Base-by-base conservation (phyloP, 2,113 vertebrate genomes). In the Recurvirostra avosetta region DNA sequence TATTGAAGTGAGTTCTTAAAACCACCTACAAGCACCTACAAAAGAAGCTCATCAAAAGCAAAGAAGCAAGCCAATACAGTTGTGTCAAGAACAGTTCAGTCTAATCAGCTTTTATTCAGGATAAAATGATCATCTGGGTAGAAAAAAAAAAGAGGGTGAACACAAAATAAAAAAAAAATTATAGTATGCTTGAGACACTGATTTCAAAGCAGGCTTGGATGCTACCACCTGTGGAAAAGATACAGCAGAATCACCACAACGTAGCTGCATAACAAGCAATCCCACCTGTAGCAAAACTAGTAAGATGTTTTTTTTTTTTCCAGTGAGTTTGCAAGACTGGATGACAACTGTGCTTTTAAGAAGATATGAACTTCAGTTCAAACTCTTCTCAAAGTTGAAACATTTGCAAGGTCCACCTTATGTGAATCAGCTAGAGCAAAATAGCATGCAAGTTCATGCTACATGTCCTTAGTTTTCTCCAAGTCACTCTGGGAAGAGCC, bases 231-330 rank as follows among this genome's bases (percentile, higher is more conserved):
- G 6, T 45, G 45, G 22, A 59, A 73, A 40, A 93, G 34, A 63
- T 2, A 72, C 0, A 0, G 36, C 0, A 62, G 30, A 66, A n/a
- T 29, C 52, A 68, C 12, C 16, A 55, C 25, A 55, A 25, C 4
- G 50, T 4, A 90, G n/a, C n/a, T 78, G 61, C 61, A 26, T 22
- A 71, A 40, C 18, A 66, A 58, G 70, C 45, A 74, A 36, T 8
- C 32, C 41, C 41, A 55, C 45, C 19, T 77, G 61, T 61, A 85
- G 52, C n/a, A 74, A 59, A 88, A 85, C 29, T 12, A 36, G 32
- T 4, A 70, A 56, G 5, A n/a, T 14, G 10, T 3, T 58, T 70
- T 23, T 55, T 49, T 67, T 62, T 20, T 56, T 15, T 47, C 49
- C 49, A 56, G 18, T 1, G 9, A 3, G 13, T 66, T 62, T 67